A percentile compares a stretch with the other conserved stretches of the same genome.
Conservation (phyloP, 2,797 vertebrate species). For the Sebastes vulpes region DNA sequence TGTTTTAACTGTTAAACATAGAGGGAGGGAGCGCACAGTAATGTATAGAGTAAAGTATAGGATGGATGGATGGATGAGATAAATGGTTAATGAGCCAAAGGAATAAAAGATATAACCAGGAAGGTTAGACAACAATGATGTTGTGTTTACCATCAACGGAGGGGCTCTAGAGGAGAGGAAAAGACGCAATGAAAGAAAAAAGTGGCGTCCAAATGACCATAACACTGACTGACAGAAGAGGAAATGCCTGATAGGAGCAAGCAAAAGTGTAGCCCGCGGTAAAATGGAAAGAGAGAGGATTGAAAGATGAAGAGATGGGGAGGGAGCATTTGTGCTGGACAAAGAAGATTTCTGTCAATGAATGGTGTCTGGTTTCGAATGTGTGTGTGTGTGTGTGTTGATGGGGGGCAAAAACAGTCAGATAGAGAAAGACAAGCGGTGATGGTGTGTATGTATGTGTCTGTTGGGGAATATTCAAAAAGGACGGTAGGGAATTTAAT, state of each 20-base stretch:
- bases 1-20: constrained; percentile 27
- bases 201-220: neutral
- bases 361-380: constrained; percentile 73
- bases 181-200: neutral
- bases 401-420: constrained; percentile 7
- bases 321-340: constrained; percentile 63
- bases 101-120: constrained; percentile 21
- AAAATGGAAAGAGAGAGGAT: constrained; percentile 41
- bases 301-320: constrained; percentile 38
- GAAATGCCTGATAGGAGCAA: constrained; percentile 21
- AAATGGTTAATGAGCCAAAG: constrained; percentile 10
- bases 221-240: constrained; percentile 9
- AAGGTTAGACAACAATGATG: neutral
- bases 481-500: constrained; percentile 24
- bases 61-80: constrained; percentile 10
- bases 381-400: constrained; percentile 23
- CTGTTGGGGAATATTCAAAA: constrained; percentile 7
- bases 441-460: constrained; percentile 2
- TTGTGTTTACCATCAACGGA: neutral
- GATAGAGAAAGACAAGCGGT: constrained; percentile 14
- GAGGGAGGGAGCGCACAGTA: neutral
- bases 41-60: neutral
- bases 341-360: constrained; percentile 82
- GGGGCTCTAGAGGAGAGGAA: neutral
- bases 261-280: constrained; percentile 25